Percentiles rank a stretch among this genome's conserved stretches.
Evolutionary conservation across 1,140 invertebrate species (phyloP).

Genomic region (Drosophila arizonae): DNA sequence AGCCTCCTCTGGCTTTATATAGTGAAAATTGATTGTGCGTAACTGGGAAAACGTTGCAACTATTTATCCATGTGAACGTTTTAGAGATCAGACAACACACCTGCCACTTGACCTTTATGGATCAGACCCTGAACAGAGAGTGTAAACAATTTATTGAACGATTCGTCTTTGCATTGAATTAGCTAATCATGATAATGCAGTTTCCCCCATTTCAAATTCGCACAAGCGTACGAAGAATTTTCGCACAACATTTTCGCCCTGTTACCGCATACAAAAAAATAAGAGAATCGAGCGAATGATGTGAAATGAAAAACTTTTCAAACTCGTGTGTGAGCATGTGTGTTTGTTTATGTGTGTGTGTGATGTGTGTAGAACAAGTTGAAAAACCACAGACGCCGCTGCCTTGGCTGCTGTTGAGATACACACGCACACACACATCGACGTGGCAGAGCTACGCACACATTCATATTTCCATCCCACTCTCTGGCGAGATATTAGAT

Average conservation of each 20-base stretch:
- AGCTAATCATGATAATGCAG: slow-evolving; percentile 36
- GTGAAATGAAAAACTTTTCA: slow-evolving; percentile 59
- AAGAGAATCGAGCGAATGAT: slow-evolving; percentile 40
- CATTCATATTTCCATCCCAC: slow-evolving; percentile 71
- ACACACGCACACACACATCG: slow-evolving; percentile 9
- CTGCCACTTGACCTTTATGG: slow-evolving; percentile 11
- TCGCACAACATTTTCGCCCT: slow-evolving; percentile 58
- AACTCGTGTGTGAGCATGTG: slow-evolving; percentile 7
- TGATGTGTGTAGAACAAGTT: slow-evolving; percentile 39
- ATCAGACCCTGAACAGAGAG: slow-evolving; percentile 10
- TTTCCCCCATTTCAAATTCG: background rate
- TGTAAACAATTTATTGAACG: slow-evolving; percentile 31
- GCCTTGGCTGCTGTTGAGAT: slow-evolving; percentile 17
- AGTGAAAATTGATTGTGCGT: slow-evolving; percentile 3
- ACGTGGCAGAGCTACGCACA: slow-evolving; percentile 34
- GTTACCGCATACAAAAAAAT: slow-evolving; percentile 48
- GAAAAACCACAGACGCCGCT: slow-evolving; percentile 67
- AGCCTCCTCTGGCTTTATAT: background rate
- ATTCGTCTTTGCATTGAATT: slow-evolving; percentile 16
- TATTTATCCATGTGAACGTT: background rate
- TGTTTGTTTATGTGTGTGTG: slow-evolving; percentile 3
- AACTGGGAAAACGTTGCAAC: background rate
- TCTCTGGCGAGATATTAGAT: slow-evolving; percentile 70
- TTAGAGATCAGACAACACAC: background rate
- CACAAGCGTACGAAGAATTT: slow-evolving; percentile 40